Evolutionary conservation across 2,888 invertebrate genomes (phyloP).

Genomic region (Tridacna crocea): DNA sequence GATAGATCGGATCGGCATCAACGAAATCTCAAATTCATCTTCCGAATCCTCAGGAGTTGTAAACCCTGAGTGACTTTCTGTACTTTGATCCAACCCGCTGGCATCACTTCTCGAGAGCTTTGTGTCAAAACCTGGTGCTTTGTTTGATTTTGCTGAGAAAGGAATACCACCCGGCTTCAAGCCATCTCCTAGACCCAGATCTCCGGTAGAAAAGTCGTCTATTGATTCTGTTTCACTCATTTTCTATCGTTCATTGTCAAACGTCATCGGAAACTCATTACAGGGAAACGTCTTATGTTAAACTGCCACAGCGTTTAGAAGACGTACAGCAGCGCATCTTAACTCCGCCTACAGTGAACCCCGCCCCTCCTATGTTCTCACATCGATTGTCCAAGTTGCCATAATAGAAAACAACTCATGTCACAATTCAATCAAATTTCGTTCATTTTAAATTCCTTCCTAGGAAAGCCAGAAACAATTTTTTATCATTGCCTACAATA

Average conservation of each 20-base stretch:
- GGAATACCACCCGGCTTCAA: conserved; percentile 67
- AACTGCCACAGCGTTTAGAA: no score
- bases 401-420: no score
- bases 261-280: neutral
- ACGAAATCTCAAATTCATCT: conserved; percentile 47
- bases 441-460: no score
- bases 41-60: conserved; percentile 41
- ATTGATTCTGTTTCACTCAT: conserved; percentile 30
- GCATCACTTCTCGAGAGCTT: neutral
- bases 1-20: conserved; percentile 48
- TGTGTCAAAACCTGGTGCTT: neutral
- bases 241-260: neutral
- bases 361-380: no score
- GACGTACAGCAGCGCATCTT: no score
- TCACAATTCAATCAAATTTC: no score
- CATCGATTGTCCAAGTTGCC: no score
- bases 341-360: no score
- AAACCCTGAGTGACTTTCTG: conserved; percentile 28
- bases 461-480: no score
- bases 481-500: no score
- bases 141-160: neutral
- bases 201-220: conserved; percentile 63
- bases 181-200: conserved; percentile 75
- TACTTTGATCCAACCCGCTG: conserved; percentile 5
- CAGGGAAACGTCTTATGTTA: no score